Conservation (phyloP, 1,140 invertebrate genomes). For the Acromyrmex echinatior region DNA sequence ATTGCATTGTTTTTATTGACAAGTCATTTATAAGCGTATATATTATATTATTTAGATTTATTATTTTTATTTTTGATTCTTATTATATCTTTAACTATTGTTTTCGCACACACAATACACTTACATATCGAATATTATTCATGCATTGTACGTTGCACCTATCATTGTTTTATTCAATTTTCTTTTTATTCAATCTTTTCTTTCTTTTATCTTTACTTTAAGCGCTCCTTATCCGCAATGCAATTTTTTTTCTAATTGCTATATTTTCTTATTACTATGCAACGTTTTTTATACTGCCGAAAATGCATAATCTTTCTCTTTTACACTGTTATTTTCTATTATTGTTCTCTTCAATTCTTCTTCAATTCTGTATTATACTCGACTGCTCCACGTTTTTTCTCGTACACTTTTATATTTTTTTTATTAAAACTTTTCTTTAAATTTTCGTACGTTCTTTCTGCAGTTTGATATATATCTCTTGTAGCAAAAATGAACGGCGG, state of each 20-base stretch:
- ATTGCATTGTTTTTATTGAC: background rate
- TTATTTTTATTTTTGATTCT: background rate
- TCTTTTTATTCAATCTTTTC: constrained; percentile 43
- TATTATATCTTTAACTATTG: background rate
- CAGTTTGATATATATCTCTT: constrained; percentile 69
- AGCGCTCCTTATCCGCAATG: background rate
- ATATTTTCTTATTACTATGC: background rate
- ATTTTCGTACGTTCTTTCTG: constrained; percentile 21
- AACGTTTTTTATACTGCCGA: background rate
- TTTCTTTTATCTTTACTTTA: constrained; percentile 37
- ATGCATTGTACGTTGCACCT: background rate
- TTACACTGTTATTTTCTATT: background rate
- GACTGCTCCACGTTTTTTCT: background rate
- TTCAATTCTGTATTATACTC: background rate
- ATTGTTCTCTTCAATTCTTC: background rate
- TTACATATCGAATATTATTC: background rate
- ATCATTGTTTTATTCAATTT: constrained; percentile 49
- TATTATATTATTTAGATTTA: background rate
- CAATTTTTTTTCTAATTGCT: background rate
- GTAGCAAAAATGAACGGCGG: constrained; percentile 73
- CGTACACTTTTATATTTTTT: background rate
- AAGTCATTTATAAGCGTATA: background rate
- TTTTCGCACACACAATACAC: background rate
- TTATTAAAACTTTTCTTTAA: background rate
- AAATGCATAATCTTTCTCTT: background rate